phyloP scores from a whole-genome alignment of 2,888 invertebrate genomes.

The Phytoseiulus persimilis region DNA sequence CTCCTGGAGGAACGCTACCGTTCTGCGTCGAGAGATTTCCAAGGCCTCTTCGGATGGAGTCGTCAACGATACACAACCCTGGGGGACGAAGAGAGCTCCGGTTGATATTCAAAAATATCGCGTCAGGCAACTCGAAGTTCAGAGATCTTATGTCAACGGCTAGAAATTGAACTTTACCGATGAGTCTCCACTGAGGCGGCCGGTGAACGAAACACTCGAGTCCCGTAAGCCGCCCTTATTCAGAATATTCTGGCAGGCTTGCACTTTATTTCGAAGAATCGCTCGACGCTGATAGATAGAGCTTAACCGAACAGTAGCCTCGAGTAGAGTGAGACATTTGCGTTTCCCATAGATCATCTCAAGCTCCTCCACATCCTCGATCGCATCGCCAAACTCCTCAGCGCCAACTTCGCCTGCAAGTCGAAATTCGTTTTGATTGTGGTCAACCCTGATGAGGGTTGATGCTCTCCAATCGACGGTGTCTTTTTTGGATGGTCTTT shows the following conservation, averaged over 20 bases:
- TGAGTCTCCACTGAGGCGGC: conserved; percentile 26
- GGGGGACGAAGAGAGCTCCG: neutral
- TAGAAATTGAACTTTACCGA: neutral
- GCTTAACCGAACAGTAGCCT: neutral
- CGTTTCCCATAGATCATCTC: conserved; percentile 34
- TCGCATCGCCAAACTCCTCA: conserved; percentile 17
- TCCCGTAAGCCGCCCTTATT: conserved; percentile 20
- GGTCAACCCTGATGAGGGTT: too few species aligned
- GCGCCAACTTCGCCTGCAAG: conserved; percentile 1
- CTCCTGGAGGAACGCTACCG: conserved; percentile 12
- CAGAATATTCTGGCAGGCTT: conserved; percentile 26
- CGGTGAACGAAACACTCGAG: conserved; percentile 28
- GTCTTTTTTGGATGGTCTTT: too few species aligned
- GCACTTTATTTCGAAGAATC: conserved; percentile 30
- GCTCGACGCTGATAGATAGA: conserved; percentile 26
- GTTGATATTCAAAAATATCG: too few species aligned
- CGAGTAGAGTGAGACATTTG: neutral
- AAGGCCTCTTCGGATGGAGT: conserved; percentile 34
- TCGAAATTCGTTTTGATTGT: neutral
- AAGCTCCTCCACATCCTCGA: conserved; percentile 29
- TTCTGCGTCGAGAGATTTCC: neutral
- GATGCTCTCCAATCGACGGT: too few species aligned
- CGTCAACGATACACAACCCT: conserved; percentile 17
- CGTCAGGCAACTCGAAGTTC: too few species aligned
- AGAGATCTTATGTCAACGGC: too few species aligned